Evolutionary conservation across 2,888 invertebrate species (phyloP).

Genomic region (Sipha maydis): DNA sequence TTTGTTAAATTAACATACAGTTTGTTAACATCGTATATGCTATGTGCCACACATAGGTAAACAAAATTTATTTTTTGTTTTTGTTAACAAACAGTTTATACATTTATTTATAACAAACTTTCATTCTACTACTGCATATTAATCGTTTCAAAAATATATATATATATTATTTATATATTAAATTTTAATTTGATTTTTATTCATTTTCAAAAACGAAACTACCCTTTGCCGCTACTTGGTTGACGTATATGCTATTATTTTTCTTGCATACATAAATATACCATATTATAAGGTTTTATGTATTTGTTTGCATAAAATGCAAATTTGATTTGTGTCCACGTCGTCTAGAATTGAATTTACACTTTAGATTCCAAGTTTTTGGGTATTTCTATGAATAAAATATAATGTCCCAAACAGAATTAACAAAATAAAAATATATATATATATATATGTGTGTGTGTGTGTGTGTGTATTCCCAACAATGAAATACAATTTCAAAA

Average conservation of each 20-base stretch:
- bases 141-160: neutral
- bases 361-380: constrained; percentile 6
- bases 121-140: neutral
- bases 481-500: constrained; percentile 1
- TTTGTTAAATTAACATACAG: neutral
- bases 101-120: neutral
- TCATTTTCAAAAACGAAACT: neutral
- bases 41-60: no score
- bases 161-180: neutral
- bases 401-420: constrained; percentile 42
- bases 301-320: constrained; percentile 47
- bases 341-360: constrained; percentile 49
- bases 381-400: constrained; percentile 55
- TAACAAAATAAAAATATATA: constrained; percentile 9
- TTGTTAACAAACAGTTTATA: neutral
- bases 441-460: no score
- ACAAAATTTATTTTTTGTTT: neutral
- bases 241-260: constrained; percentile 8
- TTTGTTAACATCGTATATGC: neutral
- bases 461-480: neutral
- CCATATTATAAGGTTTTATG: constrained; percentile 23
- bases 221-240: neutral
- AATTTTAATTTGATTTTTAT: constrained; percentile 27
- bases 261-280: neutral
- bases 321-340: constrained; percentile 53